These are phyloP conservation scores for Centropyge bicolor DNA, from an alignment of 2,797 vertebrate genomes.

Conservation along the genomic window DNA sequence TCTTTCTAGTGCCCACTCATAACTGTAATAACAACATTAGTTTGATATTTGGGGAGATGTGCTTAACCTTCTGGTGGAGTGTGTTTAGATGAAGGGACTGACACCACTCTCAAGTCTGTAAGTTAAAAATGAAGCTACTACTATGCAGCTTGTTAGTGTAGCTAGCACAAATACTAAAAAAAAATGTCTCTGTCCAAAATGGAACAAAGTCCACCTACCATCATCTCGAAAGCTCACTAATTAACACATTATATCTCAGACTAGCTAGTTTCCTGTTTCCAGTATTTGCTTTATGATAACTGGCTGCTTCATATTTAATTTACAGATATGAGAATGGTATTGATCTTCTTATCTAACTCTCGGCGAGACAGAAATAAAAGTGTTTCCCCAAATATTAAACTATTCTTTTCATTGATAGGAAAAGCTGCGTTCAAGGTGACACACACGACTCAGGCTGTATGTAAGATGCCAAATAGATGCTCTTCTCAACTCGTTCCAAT, in stretches of 20 bases:
- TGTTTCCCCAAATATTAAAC: background rate
- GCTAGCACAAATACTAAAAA: background rate
- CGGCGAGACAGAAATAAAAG: background rate
- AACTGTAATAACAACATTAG: background rate
- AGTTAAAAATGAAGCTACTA: background rate
- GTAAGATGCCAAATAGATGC: background rate
- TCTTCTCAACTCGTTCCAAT: constrained; percentile 11
- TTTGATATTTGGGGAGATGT: background rate
- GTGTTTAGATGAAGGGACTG: background rate
- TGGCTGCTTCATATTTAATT: background rate
- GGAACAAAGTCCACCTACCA: too few species aligned
- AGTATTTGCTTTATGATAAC: background rate
- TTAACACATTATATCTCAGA: background rate
- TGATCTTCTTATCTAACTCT: background rate
- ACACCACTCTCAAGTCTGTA: background rate
- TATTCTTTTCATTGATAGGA: background rate
- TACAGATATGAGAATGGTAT: too few species aligned
- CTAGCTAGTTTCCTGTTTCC: background rate
- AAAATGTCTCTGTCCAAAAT: background rate
- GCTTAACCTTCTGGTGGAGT: too few species aligned
- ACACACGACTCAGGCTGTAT: background rate
- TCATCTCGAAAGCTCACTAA: background rate
- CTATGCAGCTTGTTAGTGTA: background rate
- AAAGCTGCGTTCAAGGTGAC: background rate
- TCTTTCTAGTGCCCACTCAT: background rate